Conservation (phyloP, 2,888 invertebrate genomes). For the Cephus pygmeus region DNA sequence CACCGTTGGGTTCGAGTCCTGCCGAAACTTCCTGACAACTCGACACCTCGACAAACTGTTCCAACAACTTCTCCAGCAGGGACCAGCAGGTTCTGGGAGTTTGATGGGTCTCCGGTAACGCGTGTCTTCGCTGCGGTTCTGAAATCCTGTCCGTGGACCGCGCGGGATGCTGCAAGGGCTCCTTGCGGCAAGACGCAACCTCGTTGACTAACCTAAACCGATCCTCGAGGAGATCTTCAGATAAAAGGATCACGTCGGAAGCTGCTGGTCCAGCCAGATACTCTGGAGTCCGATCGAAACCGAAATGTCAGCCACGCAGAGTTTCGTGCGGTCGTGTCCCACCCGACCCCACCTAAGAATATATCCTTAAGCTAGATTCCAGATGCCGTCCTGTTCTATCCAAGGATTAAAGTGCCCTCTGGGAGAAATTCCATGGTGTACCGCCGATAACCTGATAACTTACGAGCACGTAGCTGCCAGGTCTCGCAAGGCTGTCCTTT, state of each 20-base stretch:
- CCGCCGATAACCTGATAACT: background rate
- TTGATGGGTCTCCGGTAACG: background rate
- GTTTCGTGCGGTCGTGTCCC: background rate
- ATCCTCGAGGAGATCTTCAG: background rate
- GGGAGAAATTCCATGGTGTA: conserved; percentile 22
- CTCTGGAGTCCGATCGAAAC: background rate
- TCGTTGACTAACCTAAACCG: background rate
- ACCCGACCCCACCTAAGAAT: background rate
- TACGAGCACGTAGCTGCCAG: background rate
- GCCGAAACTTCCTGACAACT: background rate
- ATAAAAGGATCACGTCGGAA: background rate
- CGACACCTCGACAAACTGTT: background rate
- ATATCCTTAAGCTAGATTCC: background rate
- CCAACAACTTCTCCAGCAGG: background rate
- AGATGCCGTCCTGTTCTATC: conserved; percentile 1
- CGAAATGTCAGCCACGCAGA: background rate
- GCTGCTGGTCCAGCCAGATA: background rate
- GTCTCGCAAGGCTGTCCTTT: background rate
- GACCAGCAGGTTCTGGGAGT: background rate
- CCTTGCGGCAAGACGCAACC: background rate
- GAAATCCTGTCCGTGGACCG: background rate
- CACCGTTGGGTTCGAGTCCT: background rate
- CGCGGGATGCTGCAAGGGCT: background rate
- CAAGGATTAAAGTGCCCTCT: conserved; percentile 23
- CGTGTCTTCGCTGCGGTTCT: background rate